These are phyloP conservation scores for Neogale vison DNA, from an alignment of 2,113 vertebrate genomes.

Conservation along the genomic window DNA sequence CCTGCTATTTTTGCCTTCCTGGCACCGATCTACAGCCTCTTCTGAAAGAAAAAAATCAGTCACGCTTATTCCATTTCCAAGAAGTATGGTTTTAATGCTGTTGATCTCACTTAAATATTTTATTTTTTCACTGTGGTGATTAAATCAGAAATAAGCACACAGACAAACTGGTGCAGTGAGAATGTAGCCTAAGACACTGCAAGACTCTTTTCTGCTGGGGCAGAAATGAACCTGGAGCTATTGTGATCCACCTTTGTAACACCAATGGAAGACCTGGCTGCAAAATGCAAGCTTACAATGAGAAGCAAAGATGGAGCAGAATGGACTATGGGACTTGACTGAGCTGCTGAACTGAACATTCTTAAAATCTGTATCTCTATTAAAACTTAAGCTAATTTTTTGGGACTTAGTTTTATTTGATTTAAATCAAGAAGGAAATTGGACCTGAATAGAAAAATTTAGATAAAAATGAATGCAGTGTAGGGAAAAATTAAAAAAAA, in stretches of 20 bases:
- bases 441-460: background rate
- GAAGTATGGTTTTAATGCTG: background rate
- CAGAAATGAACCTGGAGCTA: background rate
- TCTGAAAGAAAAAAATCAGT: background rate
- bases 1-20: background rate
- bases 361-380: background rate
- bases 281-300: background rate
- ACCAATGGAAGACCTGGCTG: background rate
- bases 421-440: background rate
- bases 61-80: background rate
- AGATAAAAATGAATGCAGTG: background rate
- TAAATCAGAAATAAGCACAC: background rate
- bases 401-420: background rate
- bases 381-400: background rate
- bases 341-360: background rate
- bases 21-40: background rate
- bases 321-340: background rate
- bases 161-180: background rate
- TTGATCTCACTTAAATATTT: background rate
- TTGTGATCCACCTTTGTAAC: background rate
- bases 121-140: background rate
- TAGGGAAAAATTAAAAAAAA: background rate
- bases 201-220: background rate
- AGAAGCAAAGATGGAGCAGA: background rate
- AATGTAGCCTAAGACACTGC: background rate